Conservation (phyloP, 1,140 invertebrate species). For the Metaphire vulgaris region DNA sequence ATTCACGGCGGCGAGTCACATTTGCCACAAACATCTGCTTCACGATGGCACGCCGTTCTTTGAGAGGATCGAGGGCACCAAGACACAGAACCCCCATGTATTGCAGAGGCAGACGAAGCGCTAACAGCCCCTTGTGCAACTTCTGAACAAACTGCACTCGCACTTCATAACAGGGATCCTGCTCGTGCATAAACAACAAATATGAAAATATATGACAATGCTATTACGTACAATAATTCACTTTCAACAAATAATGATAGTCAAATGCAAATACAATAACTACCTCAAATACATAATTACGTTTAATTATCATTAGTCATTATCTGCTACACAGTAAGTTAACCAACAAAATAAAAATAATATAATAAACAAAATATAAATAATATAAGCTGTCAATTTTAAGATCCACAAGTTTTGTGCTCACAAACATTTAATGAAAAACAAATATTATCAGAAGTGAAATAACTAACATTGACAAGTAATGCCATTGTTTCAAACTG, state of each 20-base stretch:
- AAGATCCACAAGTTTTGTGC: too few species aligned
- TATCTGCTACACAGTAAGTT: too few species aligned
- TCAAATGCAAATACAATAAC: too few species aligned
- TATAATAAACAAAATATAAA: too few species aligned
- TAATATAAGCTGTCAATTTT: too few species aligned
- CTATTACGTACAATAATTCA: too few species aligned
- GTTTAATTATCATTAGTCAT: too few species aligned
- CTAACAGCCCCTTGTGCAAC: constrained; percentile 77
- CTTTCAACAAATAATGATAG: too few species aligned
- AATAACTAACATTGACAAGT: constrained; percentile 71
- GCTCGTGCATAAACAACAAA: constrained; percentile 36
- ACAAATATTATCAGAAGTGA: too few species aligned
- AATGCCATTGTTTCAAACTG: constrained; percentile 89
- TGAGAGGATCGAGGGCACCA: constrained; percentile 74
- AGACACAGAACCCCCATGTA: constrained; percentile 94
- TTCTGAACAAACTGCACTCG: constrained; percentile 81
- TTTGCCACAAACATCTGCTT: constrained; percentile 75
- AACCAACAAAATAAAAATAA: too few species aligned
- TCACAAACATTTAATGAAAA: too few species aligned
- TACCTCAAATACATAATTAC: too few species aligned
- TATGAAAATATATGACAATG: not conserved
- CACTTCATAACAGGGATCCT: constrained; percentile 83
- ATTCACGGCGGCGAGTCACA: constrained; percentile 81
- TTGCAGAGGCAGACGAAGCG: constrained; percentile 69
- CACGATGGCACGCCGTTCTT: constrained; percentile 62